Evolutionary conservation across 1,140 invertebrate genomes (phyloP).

Genomic region (Archegozetes longisetosus): DNA sequence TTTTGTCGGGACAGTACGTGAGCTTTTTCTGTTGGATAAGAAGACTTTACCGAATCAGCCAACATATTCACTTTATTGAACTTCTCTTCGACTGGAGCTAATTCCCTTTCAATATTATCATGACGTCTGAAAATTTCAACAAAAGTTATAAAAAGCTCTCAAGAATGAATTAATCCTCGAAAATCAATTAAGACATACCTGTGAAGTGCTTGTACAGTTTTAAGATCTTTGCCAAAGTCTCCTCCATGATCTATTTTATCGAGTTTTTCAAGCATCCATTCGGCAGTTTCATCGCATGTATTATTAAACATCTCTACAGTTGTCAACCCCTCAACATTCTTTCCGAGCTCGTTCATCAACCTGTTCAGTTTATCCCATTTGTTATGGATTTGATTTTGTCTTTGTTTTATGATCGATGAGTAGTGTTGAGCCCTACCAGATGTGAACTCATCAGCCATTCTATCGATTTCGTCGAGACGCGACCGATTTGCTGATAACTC

Average conservation of each 20-base stretch:
- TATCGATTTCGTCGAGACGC: slow-evolving; percentile 71
- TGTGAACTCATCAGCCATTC: slow-evolving; percentile 68
- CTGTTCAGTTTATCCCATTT: slow-evolving; percentile 64
- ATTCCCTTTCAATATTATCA: slow-evolving; percentile 71
- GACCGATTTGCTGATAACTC: slow-evolving; percentile 82
- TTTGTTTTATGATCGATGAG: slow-evolving; percentile 41
- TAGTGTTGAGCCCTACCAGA: slow-evolving; percentile 32
- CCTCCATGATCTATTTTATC: slow-evolving; percentile 44
- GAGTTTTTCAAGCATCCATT: slow-evolving; percentile 90
- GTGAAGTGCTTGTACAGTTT: slow-evolving; percentile 77
- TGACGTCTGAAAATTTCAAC: too few relatives aligned
- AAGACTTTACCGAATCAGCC: slow-evolving; percentile 65
- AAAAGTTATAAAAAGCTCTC: too few relatives aligned
- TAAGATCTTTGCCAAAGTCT: slow-evolving; percentile 62
- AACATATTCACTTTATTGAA: slow-evolving; percentile 60
- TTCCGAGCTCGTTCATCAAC: slow-evolving; percentile 75
- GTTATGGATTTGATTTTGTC: slow-evolving; percentile 69
- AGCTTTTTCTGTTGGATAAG: slow-evolving; percentile 71
- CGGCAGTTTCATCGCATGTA: slow-evolving; percentile 76
- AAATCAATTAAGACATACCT: too few relatives aligned
- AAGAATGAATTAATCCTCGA: too few relatives aligned
- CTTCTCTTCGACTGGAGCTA: slow-evolving; percentile 77
- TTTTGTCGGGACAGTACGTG: slow-evolving; percentile 69
- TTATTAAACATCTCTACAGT: slow-evolving; percentile 86
- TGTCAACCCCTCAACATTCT: slow-evolving; percentile 72